A percentile compares a stretch with the other conserved stretches of the same genome.
These are phyloP conservation scores for Notodonta ziczac DNA, from an alignment of 2,888 invertebrate species.

Conservation along the genomic window DNA sequence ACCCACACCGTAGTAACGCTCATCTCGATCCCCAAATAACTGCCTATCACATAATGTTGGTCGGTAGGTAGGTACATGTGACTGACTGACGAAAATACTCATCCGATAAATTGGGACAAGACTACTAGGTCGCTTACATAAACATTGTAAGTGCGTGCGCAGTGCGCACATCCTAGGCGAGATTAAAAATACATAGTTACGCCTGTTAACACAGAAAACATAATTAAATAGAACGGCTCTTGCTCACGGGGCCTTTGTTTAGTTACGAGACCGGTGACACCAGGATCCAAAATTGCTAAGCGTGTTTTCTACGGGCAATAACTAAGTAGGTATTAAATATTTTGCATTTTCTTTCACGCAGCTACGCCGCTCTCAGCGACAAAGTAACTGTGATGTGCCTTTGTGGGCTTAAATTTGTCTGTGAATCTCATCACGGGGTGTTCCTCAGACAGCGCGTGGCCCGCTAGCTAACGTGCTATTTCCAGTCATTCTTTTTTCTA, in stretches of 20 bases:
- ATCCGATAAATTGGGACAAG: slow-evolving; percentile 12
- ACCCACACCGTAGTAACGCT: neutral
- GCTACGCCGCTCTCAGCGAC: no score
- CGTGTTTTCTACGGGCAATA: no score
- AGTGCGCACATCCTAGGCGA: slow-evolving; percentile 27
- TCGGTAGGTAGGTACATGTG: neutral
- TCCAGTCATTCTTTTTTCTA: slow-evolving; percentile 4
- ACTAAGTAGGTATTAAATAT: no score
- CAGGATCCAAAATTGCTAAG: no score
- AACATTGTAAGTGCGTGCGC: slow-evolving; percentile 23
- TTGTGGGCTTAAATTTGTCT: no score
- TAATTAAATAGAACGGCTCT: neutral
- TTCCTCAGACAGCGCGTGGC: neutral
- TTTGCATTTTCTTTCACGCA: no score
- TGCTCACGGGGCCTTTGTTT: no score
- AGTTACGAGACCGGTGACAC: no score
- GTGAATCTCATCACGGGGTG: no score
- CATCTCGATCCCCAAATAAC: slow-evolving; percentile 9
- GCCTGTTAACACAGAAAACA: slow-evolving; percentile 43
- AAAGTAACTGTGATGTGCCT: no score
- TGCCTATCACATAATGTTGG: neutral
- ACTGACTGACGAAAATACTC: slow-evolving; percentile 8
- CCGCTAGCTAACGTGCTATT: neutral
- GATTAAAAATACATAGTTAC: slow-evolving; percentile 41
- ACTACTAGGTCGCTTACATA: slow-evolving; percentile 32